Evolutionary conservation across 2,888 invertebrate species (phyloP).

Genomic region (Pemphredon lugubris): DNA sequence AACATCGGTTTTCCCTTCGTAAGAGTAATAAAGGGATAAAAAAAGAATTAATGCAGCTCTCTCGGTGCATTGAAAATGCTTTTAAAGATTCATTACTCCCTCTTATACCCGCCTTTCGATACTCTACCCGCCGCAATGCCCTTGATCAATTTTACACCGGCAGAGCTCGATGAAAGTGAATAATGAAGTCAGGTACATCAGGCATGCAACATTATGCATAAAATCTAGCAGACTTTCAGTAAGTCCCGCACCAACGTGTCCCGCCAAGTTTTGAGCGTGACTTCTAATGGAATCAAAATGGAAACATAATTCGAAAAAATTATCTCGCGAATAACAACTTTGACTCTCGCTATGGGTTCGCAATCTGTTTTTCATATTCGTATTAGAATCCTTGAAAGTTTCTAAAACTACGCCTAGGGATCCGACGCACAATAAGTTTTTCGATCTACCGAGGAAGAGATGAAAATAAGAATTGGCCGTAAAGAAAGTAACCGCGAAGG

Average conservation of each 20-base stretch:
- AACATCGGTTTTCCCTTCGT: neutral
- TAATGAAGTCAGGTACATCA: neutral
- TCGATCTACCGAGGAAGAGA: neutral
- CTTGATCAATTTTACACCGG: neutral
- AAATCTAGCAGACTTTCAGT: no score
- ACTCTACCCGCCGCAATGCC: neutral
- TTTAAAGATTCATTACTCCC: neutral
- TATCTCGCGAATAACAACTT: no score
- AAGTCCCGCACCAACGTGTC: no score
- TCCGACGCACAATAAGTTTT: neutral
- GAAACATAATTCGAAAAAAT: no score
- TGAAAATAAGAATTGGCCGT: neutral
- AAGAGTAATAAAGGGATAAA: no score
- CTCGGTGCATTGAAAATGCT: neutral
- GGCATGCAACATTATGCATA: neutral
- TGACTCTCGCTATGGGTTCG: no score
- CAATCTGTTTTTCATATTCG: no score
- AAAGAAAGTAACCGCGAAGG: neutral
- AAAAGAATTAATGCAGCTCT: no score
- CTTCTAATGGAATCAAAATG: no score
- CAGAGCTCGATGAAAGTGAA: neutral
- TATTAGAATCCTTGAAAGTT: neutral
- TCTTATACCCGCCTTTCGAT: neutral
- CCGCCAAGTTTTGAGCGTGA: no score
- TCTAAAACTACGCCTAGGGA: neutral